Base-by-base conservation (phyloP, 2,113 vertebrate genomes). In the Agelaius tricolor region DNA sequence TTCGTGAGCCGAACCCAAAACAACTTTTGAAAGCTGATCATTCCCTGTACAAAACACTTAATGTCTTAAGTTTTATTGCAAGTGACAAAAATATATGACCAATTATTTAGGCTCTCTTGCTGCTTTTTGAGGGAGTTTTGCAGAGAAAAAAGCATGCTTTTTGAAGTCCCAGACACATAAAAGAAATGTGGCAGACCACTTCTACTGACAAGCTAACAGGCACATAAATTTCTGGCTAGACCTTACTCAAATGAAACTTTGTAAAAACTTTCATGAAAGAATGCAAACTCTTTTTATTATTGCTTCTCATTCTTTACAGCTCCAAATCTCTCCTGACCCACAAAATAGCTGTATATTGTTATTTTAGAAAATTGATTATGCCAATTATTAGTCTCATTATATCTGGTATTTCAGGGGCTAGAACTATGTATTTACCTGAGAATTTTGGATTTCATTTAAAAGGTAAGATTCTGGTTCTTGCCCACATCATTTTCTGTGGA, bases 21-120 rank as follows among this genome's bases (percentile, higher is more conserved):
- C 28, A 51, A 28, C 33, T 39, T 90, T 89, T 62, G 58, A 71
- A 65, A 90, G 44, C 19, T 82, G 66, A 92, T 94, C 76, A 76
- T 91, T 93, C 59, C 92, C n/a, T 61, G 20, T 62, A 94, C 19
- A 67, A 92, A 97, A 73, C 61, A 69, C 51, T 89, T 76, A 65
- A 89, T 94, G 83, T 83, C 57, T 51, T 67, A 80, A 91, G 78
- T 91, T 96, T 92, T 57, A 71, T 66, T 95, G 84, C n/a, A 83
- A 84, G 44, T 93, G 75, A 92, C 41, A 96, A 75, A 83, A 97
- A 95, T 65, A 85, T 65, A 94, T 66, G 61, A 95, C 78, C 97
- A 95, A 94, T 66, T 86, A 96, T 91, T 95, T 93, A 84, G 58
- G 47, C 39, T 95, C 85, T 33, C 73, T 96, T 94, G 43, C 46